These are phyloP conservation scores for Heteromurus nitidus DNA, from an alignment of 2,888 invertebrate genomes.

Conservation along the genomic window DNA sequence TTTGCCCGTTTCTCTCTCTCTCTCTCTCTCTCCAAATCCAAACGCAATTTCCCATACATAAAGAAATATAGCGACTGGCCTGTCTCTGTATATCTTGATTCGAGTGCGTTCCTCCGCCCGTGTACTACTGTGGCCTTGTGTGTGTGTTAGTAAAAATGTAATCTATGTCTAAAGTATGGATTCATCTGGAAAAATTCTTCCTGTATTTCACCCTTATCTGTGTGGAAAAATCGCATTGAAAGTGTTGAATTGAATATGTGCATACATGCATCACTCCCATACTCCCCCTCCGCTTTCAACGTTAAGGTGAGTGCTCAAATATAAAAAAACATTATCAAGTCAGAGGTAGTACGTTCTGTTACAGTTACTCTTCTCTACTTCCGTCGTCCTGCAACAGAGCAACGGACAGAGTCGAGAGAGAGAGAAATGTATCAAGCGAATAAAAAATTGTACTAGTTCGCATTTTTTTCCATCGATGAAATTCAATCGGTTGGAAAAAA, in stretches of 20 bases:
- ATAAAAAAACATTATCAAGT: too few species aligned
- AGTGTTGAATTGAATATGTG: slow-evolving; percentile 20
- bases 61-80: not conserved
- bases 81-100: not conserved
- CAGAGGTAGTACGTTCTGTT: too few species aligned
- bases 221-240: slow-evolving; percentile 33
- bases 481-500: slow-evolving; percentile 57
- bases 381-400: not conserved
- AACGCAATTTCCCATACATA: slow-evolving; percentile 45
- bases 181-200: slow-evolving; percentile 9
- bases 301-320: too few species aligned
- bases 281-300: too few species aligned
- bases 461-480: slow-evolving; percentile 38
- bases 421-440: not conserved
- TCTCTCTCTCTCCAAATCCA: not conserved
- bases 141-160: too few species aligned
- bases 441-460: slow-evolving; percentile 8
- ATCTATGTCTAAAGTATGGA: slow-evolving; percentile 9
- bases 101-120: not conserved
- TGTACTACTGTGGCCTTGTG: too few species aligned
- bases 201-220: slow-evolving; percentile 7
- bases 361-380: too few species aligned
- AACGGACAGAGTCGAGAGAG: too few species aligned
- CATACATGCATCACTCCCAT: slow-evolving; percentile 19
- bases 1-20: too few species aligned